These are phyloP conservation scores for Grus americana DNA, from an alignment of 2,113 vertebrate species.

Conservation along the genomic window DNA sequence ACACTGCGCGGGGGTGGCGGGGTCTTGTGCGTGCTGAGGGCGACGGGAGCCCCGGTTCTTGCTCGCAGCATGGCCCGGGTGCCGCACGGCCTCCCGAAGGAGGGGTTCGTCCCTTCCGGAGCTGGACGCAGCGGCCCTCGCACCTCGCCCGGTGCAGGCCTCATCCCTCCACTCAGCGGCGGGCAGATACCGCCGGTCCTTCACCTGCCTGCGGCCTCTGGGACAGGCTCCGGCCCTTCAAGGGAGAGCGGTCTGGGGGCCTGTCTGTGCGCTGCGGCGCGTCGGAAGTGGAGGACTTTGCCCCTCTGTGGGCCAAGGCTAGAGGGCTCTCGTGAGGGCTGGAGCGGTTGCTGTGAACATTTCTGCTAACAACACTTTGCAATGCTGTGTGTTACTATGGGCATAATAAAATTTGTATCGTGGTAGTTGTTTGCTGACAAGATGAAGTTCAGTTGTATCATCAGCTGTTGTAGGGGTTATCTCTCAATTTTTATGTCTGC, in stretches of 20 bases:
- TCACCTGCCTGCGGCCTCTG: too few species aligned
- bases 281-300: neutral
- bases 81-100: neutral
- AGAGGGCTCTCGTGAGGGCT: neutral
- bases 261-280: neutral
- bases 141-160: neutral
- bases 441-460: neutral
- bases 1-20: accelerated
- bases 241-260: neutral
- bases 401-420: neutral
- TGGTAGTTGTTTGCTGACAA: neutral
- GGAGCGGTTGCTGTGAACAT: accelerated
- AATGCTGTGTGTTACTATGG: accelerated
- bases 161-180: neutral
- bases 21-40: accelerated
- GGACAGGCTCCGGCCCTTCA: neutral
- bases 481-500: neutral
- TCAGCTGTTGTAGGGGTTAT: neutral
- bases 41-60: accelerated
- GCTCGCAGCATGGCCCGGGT: accelerated
- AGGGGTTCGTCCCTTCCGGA: neutral
- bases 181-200: too few species aligned
- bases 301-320: neutral
- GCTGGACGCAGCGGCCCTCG: neutral
- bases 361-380: neutral